A percentile compares a stretch with the other conserved stretches of the same genome.
phyloP scores from a whole-genome alignment of 2,888 invertebrate species.

The Platycheirus albimanus region DNA sequence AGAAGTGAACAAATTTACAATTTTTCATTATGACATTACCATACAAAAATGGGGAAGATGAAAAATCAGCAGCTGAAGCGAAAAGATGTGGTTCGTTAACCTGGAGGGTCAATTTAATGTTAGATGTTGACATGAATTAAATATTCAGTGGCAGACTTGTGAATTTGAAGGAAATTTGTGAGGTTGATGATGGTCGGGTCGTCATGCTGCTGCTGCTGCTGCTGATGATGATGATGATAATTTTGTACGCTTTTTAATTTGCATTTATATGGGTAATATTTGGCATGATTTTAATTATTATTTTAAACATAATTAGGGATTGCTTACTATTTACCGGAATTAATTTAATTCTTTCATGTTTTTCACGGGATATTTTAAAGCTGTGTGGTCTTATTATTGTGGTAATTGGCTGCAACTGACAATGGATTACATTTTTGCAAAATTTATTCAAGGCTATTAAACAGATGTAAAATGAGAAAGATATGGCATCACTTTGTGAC shows the following conservation, averaged over 20 bases:
- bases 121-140: conserved; percentile 36
- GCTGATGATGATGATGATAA: conserved; percentile 5
- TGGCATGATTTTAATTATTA: conserved; percentile 8
- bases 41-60: not conserved
- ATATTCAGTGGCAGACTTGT: conserved; percentile 26
- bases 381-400: too few species aligned
- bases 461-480: too few species aligned
- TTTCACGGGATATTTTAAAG: too few species aligned
- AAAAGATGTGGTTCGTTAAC: conserved; percentile 44
- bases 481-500: too few species aligned
- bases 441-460: too few species aligned
- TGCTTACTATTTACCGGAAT: too few species aligned
- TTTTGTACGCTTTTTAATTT: not conserved
- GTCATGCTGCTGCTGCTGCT: too few species aligned
- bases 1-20: conserved; percentile 8
- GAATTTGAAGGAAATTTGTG: conserved; percentile 2
- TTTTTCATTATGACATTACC: conserved; percentile 7
- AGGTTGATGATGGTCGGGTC: conserved; percentile 9
- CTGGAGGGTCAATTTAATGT: conserved; percentile 33
- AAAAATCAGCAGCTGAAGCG: not conserved
- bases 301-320: too few species aligned
- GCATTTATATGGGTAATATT: not conserved
- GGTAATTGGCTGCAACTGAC: too few species aligned
- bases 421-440: too few species aligned
- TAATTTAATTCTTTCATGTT: too few species aligned